These are phyloP conservation scores for Dryoscopus gambensis DNA, from an alignment of 2,113 vertebrate species.

Conservation along the genomic window DNA sequence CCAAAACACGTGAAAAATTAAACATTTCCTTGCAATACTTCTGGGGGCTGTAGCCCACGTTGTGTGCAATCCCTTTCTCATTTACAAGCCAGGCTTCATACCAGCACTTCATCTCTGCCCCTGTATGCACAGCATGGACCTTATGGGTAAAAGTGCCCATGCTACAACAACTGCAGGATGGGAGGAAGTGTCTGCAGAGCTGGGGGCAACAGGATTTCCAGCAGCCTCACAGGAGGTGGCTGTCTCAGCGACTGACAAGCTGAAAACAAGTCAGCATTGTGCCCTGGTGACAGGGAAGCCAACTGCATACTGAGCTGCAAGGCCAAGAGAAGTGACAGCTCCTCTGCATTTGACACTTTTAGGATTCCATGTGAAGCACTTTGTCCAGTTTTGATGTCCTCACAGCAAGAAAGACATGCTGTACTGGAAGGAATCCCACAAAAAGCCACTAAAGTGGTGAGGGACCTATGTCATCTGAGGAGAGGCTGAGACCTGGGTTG, in stretches of 20 bases:
- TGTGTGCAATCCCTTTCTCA: neutral
- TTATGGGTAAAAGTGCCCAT: neutral
- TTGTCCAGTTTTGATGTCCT: neutral
- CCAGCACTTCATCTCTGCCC: neutral
- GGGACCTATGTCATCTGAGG: neutral
- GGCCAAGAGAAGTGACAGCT: neutral
- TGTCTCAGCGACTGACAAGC: neutral
- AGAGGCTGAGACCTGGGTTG: neutral
- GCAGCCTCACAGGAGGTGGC: neutral
- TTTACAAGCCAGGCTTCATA: neutral
- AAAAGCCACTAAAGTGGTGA: neutral
- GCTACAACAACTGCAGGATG: neutral
- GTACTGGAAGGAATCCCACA: neutral
- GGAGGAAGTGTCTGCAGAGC: neutral
- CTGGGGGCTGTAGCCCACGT: neutral
- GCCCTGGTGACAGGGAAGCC: neutral
- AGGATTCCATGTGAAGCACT: neutral
- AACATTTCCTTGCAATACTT: neutral
- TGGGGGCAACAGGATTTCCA: neutral
- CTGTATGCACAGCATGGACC: neutral
- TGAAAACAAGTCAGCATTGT: neutral
- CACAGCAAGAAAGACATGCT: neutral
- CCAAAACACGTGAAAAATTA: neutral
- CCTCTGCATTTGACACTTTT: neutral
- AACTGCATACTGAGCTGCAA: neutral